phyloP scores from a whole-genome alignment of 2,888 invertebrate genomes.

The Acrocera orbiculus region DNA sequence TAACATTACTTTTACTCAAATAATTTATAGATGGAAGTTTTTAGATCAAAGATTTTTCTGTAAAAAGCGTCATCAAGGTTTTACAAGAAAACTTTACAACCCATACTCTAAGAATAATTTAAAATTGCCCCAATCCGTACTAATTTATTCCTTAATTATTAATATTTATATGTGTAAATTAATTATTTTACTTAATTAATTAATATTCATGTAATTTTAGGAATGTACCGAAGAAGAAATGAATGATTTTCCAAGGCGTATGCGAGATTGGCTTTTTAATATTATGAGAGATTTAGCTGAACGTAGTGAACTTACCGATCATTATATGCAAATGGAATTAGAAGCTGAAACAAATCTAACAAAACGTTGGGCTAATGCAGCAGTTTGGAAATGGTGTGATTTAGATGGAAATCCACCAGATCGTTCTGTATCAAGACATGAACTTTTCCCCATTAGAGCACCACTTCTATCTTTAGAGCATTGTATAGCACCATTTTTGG shows the following conservation, averaged over 20 bases:
- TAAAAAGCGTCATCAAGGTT: no score
- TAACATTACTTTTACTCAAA: no score
- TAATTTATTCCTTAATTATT: not conserved
- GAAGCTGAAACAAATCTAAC: conserved; percentile 77
- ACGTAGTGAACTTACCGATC: conserved; percentile 62
- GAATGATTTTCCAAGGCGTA: conserved; percentile 86
- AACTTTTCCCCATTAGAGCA: conserved; percentile 89
- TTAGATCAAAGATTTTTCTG: no score
- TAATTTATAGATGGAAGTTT: no score
- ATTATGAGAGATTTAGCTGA: conserved; percentile 90
- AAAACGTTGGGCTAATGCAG: conserved; percentile 76
- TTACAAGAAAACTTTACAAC: no score
- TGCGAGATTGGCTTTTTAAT: conserved; percentile 98
- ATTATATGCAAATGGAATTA: conserved; percentile 70
- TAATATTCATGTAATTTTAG: no score
- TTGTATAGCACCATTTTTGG: conserved; percentile 91
- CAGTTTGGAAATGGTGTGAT: conserved; percentile 98
- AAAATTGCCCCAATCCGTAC: no score
- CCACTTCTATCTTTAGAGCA: conserved; percentile 91
- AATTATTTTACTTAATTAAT: not conserved
- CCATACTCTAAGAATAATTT: no score
- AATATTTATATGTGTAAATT: not conserved
- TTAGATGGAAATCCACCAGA: conserved; percentile 86
- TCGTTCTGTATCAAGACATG: conserved; percentile 79
- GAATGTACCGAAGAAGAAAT: conserved; percentile 71